Conservation (phyloP, 1,140 invertebrate species). For the Rhyacophila brunnea region DNA sequence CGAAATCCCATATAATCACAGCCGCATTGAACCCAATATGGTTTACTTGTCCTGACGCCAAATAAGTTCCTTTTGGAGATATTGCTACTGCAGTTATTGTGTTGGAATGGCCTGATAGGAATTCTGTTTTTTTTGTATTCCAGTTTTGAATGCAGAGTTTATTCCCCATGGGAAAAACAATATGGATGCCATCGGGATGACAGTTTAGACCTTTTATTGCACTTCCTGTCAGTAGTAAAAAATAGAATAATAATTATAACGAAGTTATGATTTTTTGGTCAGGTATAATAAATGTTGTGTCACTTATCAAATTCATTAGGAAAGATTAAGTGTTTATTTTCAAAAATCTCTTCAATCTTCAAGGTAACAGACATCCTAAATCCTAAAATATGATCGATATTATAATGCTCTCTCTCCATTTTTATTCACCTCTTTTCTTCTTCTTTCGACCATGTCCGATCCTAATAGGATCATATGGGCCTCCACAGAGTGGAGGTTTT, state of each 20-base stretch:
- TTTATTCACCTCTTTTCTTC: no score
- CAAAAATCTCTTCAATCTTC: not conserved
- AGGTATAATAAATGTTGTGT: not conserved
- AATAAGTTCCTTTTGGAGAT: constrained; percentile 72
- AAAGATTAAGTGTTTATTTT: not conserved
- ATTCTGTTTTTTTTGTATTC: constrained; percentile 67
- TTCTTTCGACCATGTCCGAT: no score
- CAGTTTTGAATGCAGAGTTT: constrained; percentile 80
- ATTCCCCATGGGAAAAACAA: constrained; percentile 82
- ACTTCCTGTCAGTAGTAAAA: constrained; percentile 55
- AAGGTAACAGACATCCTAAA: not conserved
- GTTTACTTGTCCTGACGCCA: constrained; percentile 87
- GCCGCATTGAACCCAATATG: constrained; percentile 87
- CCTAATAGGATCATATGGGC: no score
- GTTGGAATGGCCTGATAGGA: constrained; percentile 82
- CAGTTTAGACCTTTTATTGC: constrained; percentile 69
- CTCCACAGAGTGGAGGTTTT: no score
- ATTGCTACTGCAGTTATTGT: constrained; percentile 78
- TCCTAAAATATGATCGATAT: not conserved
- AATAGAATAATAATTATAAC: not conserved
- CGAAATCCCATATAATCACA: constrained; percentile 86
- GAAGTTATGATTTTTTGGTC: not conserved
- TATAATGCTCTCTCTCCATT: not conserved
- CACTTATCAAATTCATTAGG: not conserved
- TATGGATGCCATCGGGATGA: constrained; percentile 74